Evolutionary conservation across 2,888 invertebrate genomes (phyloP).

Genomic region (Trachelus iudaicus): DNA sequence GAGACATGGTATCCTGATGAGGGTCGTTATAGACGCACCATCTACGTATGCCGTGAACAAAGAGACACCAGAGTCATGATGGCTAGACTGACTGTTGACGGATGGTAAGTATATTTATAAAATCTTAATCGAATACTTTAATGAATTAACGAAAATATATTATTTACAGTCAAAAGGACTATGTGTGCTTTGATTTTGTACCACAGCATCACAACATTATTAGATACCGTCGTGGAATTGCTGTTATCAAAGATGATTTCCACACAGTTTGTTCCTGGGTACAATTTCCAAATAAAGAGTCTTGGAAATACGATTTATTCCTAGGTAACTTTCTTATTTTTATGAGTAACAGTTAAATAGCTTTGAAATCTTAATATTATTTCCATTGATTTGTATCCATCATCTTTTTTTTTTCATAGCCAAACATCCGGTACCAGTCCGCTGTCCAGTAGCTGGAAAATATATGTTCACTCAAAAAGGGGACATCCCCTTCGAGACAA

Average conservation of each 20-base stretch:
- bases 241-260: constrained; percentile 90
- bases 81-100: constrained; percentile 95
- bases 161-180: constrained; percentile 89
- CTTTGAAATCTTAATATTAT: background rate
- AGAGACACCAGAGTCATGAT: constrained; percentile 93
- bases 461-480: constrained; percentile 93
- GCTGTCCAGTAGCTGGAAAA: constrained; percentile 97
- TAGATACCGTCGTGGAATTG: constrained; percentile 87
- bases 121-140: background rate
- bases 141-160: constrained; percentile 6
- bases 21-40: constrained; percentile 86
- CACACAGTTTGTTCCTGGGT: constrained; percentile 96
- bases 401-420: constrained; percentile 62
- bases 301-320: constrained; percentile 90
- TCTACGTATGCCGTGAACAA: constrained; percentile 94
- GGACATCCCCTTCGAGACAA: constrained; percentile 90
- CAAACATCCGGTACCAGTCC: constrained; percentile 90
- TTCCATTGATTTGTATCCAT: background rate
- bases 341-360: background rate
- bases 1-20: constrained; percentile 96
- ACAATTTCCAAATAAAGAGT: constrained; percentile 84
- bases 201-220: constrained; percentile 96
- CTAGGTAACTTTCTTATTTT: constrained; percentile 65
- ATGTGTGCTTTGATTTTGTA: constrained; percentile 95
- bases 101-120: constrained; percentile 72